phyloP scores from a whole-genome alignment of 2,113 vertebrate species.

The Vombatus ursinus region DNA sequence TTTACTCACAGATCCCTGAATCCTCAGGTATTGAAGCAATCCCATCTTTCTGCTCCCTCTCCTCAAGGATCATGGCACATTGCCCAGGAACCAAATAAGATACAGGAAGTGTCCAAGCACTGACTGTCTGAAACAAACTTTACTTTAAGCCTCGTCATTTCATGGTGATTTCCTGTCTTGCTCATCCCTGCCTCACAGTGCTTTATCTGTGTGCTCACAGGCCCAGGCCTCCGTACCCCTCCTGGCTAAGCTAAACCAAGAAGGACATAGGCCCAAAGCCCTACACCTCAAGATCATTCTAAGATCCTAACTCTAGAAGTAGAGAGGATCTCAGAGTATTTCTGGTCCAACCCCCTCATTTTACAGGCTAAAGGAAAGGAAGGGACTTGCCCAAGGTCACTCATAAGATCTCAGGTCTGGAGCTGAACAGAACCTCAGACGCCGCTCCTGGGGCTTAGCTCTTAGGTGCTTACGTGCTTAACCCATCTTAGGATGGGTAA shows the following conservation, averaged over 20 bases:
- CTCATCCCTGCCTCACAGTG: background rate
- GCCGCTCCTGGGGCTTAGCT: too few relatives aligned
- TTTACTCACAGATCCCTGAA: background rate
- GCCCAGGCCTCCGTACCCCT: background rate
- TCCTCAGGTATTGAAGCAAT: background rate
- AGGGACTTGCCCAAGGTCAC: background rate
- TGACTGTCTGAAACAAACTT: background rate
- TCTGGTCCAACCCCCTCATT: background rate
- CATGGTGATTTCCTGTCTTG: background rate
- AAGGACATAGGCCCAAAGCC: background rate
- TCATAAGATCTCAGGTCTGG: background rate
- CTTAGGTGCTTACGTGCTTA: too few relatives aligned
- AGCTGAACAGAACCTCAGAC: background rate
- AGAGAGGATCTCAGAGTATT: background rate
- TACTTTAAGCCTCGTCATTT: background rate
- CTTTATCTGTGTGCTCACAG: background rate
- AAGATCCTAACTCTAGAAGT: background rate
- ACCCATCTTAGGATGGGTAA: background rate
- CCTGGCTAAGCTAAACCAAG: background rate
- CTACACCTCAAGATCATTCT: background rate
- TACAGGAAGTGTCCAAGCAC: background rate
- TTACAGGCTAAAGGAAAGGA: background rate
- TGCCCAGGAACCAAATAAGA: background rate
- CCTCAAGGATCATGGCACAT: background rate
- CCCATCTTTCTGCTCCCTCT: background rate